These are phyloP conservation scores for Palythoa heliodiscus DNA, from an alignment of 92 coral and sea anemone genomes.

Conservation along the genomic window DNA sequence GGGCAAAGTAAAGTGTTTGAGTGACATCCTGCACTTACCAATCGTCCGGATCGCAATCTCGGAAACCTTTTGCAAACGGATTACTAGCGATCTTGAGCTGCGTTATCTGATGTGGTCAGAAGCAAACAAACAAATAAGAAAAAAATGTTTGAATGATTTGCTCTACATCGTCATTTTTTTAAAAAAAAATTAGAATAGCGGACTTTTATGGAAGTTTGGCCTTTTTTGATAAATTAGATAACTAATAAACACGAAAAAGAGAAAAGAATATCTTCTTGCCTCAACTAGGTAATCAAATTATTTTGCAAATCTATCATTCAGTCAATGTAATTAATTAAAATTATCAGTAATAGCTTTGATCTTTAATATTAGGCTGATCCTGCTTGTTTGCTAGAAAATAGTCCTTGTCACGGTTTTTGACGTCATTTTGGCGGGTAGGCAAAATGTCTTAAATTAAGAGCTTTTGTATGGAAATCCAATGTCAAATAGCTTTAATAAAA, in stretches of 20 bases:
- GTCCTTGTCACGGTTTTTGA: too few relatives aligned
- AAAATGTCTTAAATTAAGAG: too few relatives aligned
- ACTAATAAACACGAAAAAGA: neutral
- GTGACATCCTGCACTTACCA: constrained; percentile 65
- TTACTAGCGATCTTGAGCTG: constrained; percentile 99
- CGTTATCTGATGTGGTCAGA: constrained; percentile 70
- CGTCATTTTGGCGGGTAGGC: too few relatives aligned
- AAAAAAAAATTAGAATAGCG: too few relatives aligned
- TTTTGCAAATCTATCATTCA: neutral
- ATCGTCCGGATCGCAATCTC: constrained; percentile 99
- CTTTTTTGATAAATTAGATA: neutral
- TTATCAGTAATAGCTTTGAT: neutral
- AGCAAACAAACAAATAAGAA: neutral
- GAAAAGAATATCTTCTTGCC: neutral
- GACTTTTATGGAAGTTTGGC: too few relatives aligned
- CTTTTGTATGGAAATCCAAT: too few relatives aligned
- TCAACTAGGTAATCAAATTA: neutral
- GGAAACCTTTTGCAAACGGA: constrained; percentile 98
- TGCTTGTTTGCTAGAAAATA: neutral
- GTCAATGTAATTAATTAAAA: neutral
- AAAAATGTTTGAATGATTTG: neutral
- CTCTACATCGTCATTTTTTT: too few relatives aligned
- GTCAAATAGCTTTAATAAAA: too few relatives aligned
- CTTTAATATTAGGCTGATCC: neutral
- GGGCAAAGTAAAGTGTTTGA: neutral